Evolutionary conservation across 2,888 invertebrate genomes (phyloP).

Genomic region (Drosophila multiciliata): DNA sequence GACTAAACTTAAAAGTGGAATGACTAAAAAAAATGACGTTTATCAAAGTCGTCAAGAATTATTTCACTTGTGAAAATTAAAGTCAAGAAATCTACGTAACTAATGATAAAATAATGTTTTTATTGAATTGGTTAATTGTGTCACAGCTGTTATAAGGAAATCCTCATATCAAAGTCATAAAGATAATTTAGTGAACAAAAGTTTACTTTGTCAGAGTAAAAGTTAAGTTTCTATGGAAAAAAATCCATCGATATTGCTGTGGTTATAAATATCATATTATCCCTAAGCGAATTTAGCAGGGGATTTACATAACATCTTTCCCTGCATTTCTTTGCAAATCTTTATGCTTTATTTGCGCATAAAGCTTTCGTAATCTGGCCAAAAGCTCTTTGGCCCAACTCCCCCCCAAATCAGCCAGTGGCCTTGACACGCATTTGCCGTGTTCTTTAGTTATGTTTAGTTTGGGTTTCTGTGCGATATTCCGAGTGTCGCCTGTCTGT

Average conservation of each 20-base stretch:
- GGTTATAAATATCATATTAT: background rate
- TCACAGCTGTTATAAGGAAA: background rate
- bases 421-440: constrained; percentile 44
- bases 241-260: background rate
- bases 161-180: background rate
- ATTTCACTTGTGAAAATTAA: background rate
- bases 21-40: background rate
- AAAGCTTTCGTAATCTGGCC: constrained; percentile 11
- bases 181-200: background rate
- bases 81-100: background rate
- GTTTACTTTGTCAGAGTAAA: background rate
- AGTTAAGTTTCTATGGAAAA: background rate
- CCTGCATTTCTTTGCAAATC: background rate
- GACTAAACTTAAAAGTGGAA: background rate
- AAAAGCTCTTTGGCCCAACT: constrained; percentile 9
- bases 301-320: background rate
- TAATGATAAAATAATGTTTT: background rate
- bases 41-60: background rate
- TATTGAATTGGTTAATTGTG: background rate
- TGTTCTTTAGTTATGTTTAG: constrained; percentile 37
- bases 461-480: constrained; percentile 34
- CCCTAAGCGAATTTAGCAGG: background rate
- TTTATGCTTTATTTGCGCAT: constrained; percentile 1
- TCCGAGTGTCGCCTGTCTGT: constrained; percentile 43
- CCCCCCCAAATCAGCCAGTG: background rate